phyloP scores from a whole-genome alignment of 2,797 vertebrate genomes.

The Eulemur rubriventer region DNA sequence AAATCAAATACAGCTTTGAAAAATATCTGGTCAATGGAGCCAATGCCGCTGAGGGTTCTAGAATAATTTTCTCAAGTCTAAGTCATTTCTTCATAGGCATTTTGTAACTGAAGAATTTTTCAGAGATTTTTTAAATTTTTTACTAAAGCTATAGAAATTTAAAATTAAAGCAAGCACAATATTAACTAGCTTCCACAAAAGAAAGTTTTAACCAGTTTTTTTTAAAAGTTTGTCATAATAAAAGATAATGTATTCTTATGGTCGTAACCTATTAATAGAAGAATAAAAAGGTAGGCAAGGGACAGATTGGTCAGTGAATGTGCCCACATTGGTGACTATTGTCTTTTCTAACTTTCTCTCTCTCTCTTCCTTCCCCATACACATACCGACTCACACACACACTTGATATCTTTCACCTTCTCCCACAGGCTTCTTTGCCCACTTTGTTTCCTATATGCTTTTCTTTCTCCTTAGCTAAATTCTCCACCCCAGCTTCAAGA shows the following conservation, averaged over 20 bases:
- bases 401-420: not conserved
- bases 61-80: not conserved
- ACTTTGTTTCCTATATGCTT: not conserved
- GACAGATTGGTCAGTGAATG: not conserved
- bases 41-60: not conserved
- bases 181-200: not conserved
- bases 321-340: not conserved
- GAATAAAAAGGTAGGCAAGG: not conserved
- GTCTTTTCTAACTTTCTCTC: not conserved
- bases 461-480: not conserved
- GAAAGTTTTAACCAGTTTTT: not conserved
- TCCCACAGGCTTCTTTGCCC: not conserved
- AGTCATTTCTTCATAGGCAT: not conserved
- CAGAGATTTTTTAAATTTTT: not conserved
- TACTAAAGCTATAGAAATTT: not conserved
- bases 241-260: not conserved
- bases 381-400: not conserved
- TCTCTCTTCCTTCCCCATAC: no score
- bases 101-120: not conserved
- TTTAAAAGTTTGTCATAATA: not conserved
- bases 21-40: not conserved
- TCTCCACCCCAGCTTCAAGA: not conserved
- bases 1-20: not conserved
- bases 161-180: not conserved
- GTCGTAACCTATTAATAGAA: not conserved